phyloP scores from a whole-genome alignment of 2,888 invertebrate genomes.

The Sarcophaga carnaria region DNA sequence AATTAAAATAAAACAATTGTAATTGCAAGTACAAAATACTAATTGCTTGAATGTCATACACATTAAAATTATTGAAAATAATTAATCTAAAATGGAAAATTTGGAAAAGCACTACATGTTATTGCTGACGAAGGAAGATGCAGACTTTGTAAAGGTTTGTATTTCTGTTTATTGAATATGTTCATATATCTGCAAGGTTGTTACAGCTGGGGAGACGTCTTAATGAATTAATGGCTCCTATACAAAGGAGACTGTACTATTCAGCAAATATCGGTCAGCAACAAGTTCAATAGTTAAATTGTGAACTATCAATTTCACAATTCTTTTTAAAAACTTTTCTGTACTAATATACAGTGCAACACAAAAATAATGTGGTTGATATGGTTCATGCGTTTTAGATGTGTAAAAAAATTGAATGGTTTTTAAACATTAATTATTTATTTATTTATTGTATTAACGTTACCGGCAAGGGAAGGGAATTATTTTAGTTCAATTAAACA shows the following conservation, averaged over 20 bases:
- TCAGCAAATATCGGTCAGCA: no score
- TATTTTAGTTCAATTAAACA: no score
- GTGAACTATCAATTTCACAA: no score
- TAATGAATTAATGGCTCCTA: neutral
- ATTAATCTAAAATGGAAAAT: constrained; percentile 39
- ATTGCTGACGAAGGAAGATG: constrained; percentile 71
- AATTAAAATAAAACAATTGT: constrained; percentile 31
- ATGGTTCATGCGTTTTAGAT: no score
- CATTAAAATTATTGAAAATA: neutral
- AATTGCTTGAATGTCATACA: neutral
- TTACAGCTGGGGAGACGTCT: neutral
- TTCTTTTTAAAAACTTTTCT: no score
- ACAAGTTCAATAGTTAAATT: no score
- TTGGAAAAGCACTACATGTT: constrained; percentile 71
- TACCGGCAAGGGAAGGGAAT: no score
- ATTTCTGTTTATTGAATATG: neutral
- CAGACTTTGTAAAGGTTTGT: constrained; percentile 72
- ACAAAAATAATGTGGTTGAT: no score
- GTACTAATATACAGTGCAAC: no score
- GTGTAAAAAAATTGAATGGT: no score
- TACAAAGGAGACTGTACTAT: constrained; percentile 29
- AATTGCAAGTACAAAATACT: neutral
- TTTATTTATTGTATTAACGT: no score
- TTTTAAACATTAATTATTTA: no score
- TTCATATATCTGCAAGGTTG: neutral